phyloP scores from a whole-genome alignment of 2,888 invertebrate species.

The Loripinus fragilis region DNA sequence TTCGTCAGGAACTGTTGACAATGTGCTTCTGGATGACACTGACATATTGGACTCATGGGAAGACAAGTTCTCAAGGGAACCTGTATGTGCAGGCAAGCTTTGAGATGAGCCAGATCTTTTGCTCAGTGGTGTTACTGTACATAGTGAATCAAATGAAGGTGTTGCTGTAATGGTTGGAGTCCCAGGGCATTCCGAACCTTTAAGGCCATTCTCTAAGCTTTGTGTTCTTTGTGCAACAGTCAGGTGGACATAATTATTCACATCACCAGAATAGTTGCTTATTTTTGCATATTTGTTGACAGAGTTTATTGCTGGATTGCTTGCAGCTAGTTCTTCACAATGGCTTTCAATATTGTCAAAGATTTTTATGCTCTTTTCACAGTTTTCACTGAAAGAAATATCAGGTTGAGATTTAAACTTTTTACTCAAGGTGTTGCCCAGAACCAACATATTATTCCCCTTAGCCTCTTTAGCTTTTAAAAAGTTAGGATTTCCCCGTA shows the following conservation, averaged over 20 bases:
- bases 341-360: neutral
- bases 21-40: constrained; percentile 45
- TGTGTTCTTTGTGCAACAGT: constrained; percentile 35
- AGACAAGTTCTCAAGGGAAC: constrained; percentile 44
- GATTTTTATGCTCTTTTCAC: neutral
- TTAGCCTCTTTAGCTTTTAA: constrained; percentile 33
- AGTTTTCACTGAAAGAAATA: constrained; percentile 48
- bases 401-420: constrained; percentile 56
- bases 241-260: neutral
- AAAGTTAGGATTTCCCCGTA: constrained; percentile 41
- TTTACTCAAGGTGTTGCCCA: constrained; percentile 27
- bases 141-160: constrained; percentile 58
- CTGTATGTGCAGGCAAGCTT: constrained; percentile 49
- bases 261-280: neutral
- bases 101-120: constrained; percentile 46
- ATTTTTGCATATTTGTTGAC: neutral
- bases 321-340: too few species aligned
- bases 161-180: constrained; percentile 55
- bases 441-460: neutral
- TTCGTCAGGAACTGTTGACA: constrained; percentile 35
- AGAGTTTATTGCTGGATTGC: too few species aligned
- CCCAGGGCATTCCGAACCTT: constrained; percentile 35
- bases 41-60: constrained; percentile 35
- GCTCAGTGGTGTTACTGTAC: constrained; percentile 52
- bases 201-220: constrained; percentile 49